A percentile compares a stretch with the other conserved stretches of the same genome.
These are phyloP conservation scores for Megamerina dolium DNA, from an alignment of 2,888 invertebrate species.

Conservation along the genomic window DNA sequence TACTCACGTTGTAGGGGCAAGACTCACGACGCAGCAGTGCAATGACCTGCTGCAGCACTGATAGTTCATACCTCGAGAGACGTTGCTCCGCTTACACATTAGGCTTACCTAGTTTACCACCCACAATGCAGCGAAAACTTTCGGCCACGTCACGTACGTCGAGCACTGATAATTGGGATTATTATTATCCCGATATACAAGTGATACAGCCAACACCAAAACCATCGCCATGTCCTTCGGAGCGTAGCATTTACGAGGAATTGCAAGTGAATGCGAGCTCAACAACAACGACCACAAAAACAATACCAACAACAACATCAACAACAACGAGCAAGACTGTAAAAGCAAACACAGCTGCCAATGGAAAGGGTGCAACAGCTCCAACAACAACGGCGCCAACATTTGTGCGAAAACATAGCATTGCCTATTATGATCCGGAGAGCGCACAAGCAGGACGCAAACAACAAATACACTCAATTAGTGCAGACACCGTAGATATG, in stretches of 20 bases:
- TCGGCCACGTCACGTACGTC: slow-evolving; percentile 44
- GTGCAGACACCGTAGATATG: slow-evolving; percentile 43
- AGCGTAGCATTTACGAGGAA: slow-evolving; percentile 45
- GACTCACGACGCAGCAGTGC: slow-evolving; percentile 66
- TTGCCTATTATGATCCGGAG: slow-evolving; percentile 45
- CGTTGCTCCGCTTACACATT: slow-evolving; percentile 73
- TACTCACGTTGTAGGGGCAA: slow-evolving; percentile 42
- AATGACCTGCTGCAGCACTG: slow-evolving; percentile 78
- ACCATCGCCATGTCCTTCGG: slow-evolving; percentile 72
- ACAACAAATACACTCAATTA: slow-evolving; percentile 45
- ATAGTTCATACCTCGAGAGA: slow-evolving; percentile 75
- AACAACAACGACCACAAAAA: slow-evolving; percentile 17
- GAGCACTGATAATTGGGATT: slow-evolving; percentile 52
- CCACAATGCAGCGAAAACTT: slow-evolving; percentile 43
- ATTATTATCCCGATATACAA: slow-evolving; percentile 60
- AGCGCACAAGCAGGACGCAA: slow-evolving; percentile 42
- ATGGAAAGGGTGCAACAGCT: slow-evolving; percentile 16
- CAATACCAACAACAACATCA: slow-evolving; percentile 20
- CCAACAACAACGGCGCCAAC: slow-evolving; percentile 22
- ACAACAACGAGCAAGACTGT: slow-evolving; percentile 15
- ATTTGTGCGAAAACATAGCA: slow-evolving; percentile 43
- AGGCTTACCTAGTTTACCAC: slow-evolving; percentile 59
- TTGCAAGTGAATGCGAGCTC: slow-evolving; percentile 19
- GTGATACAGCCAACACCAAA: slow-evolving; percentile 78
- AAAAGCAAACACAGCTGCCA: slow-evolving; percentile 16